Conservation (phyloP, 2,113 vertebrate genomes). For the Prunella fulvescens region DNA sequence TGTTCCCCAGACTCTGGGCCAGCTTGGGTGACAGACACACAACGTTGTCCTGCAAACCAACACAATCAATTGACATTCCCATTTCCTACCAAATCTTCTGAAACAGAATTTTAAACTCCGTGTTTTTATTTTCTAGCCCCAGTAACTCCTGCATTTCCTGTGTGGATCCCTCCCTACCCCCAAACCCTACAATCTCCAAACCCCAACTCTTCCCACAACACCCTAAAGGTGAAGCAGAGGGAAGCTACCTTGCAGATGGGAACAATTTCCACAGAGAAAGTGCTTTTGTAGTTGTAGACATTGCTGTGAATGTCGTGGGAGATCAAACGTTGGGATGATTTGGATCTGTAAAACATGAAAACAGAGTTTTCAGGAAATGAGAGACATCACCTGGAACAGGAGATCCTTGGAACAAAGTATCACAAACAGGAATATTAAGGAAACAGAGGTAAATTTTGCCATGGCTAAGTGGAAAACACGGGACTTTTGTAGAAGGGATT, state of each 20-base stretch:
- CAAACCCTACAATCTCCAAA: background rate
- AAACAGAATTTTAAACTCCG: accelerated
- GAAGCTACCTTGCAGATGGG: constrained; percentile 91
- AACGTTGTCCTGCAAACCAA: constrained; percentile 86
- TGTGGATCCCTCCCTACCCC: accelerated
- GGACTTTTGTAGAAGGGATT: background rate
- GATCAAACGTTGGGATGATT: constrained; percentile 92
- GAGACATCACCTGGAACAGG: background rate
- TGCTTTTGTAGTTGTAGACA: constrained; percentile 96
- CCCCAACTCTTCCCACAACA: background rate
- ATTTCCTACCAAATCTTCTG: background rate
- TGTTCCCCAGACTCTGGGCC: constrained; percentile 93
- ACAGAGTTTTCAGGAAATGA: background rate
- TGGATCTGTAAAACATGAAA: constrained; percentile 76
- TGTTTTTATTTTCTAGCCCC: background rate
- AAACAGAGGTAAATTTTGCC: background rate
- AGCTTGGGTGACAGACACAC: constrained; percentile 92
- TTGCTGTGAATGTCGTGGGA: constrained; percentile 96
- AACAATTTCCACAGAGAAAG: constrained; percentile 95
- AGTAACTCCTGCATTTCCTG: background rate
- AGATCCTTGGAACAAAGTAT: background rate
- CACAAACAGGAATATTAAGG: background rate
- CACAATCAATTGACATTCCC: background rate
- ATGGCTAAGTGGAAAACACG: accelerated
- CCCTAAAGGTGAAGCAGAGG: background rate